These are phyloP conservation scores for Axinella damicornis DNA, from an alignment of 37 sponge, comb jelly and placozoan genomes.

Conservation along the genomic window DNA sequence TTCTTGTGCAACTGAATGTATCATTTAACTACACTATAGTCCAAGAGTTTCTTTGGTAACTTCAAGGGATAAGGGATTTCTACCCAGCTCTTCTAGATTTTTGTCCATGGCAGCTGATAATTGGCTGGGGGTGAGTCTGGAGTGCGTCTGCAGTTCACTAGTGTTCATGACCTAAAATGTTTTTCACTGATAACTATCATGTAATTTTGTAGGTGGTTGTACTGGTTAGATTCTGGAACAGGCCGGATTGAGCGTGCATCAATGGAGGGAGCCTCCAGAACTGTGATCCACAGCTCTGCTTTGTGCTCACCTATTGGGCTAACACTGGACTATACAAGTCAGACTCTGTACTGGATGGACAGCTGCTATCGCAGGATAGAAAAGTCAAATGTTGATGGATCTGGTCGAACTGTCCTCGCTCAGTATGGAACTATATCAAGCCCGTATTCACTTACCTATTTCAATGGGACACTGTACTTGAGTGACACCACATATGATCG, in stretches of 20 bases:
- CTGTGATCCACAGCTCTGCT: background rate
- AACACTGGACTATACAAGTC: slow-evolving; percentile 60
- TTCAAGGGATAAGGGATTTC: too few species aligned
- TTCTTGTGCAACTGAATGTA: too few species aligned
- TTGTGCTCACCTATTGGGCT: slow-evolving; percentile 34
- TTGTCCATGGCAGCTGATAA: too few species aligned
- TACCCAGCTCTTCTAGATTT: too few species aligned
- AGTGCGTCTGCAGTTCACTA: too few species aligned
- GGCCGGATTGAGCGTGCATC: slow-evolving; percentile 52
- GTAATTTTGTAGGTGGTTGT: slow-evolving; percentile 59
- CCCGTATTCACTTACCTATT: slow-evolving; percentile 8
- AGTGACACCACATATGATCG: slow-evolving; percentile 3
- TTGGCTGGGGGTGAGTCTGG: too few species aligned
- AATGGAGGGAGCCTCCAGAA: slow-evolving; percentile 65
- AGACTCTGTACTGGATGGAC: slow-evolving; percentile 74
- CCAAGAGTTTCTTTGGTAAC: too few species aligned
- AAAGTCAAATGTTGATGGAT: background rate
- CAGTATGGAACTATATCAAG: background rate
- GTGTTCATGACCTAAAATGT: too few species aligned
- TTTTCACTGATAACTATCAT: too few species aligned
- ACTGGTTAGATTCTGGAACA: slow-evolving; percentile 67
- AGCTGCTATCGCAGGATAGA: background rate
- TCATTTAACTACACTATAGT: too few species aligned
- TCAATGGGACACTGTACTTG: slow-evolving; percentile 36
- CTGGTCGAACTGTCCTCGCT: background rate